Evolutionary conservation across 2,113 vertebrate species (phyloP), one percentile per base, ranked within the genome.

Genomic region (Morone chrysops): DNA sequence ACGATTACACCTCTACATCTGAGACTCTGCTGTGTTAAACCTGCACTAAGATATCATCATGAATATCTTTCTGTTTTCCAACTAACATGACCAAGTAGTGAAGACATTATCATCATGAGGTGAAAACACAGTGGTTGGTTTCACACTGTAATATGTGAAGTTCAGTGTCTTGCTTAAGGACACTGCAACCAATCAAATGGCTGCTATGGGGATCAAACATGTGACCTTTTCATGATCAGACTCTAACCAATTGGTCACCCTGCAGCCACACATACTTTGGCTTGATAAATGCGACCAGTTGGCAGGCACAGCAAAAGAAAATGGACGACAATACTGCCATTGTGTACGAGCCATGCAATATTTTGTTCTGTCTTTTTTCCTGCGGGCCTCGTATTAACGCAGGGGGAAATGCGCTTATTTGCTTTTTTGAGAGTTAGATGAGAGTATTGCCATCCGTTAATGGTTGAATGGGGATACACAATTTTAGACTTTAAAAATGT

Each of bases 191-290:
- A 11, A 53, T 80, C 13, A 75, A 25, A 36, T 43, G 57, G 57
- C 40, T 17, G 71, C 43, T 51, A 38, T 5, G 3, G 73, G 31
- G n/a, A 10, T 78, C 17, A 8, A 47, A 77, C 69, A 80, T 53
- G 82, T 85, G 61, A 53, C 69, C 67, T 61, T 41, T 75, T 17
- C 63, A 45, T 56, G 56, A 38, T 25, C 8, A 62, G 40, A 50
- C 57, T 18, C 14, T 1, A 81, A 70, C 38, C 6, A 75, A 50
- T 61, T 22, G 22, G 61, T 62, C 51, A 45, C 68, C 47, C 62
- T 69, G 47, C 6, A 40, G 75, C 57, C 56, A 43, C 62, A 65
- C 48, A 43, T 16, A 13, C n/a, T 77, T 18, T 2, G 6, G n/a
- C 7, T 14, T 18, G 36, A 63, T 36, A 9, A 76, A 76, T 82